Evolutionary conservation across 1,140 invertebrate species (phyloP), one percentile per base, ranked within the genome.

Genomic region (Drosophila pruinosa): DNA sequence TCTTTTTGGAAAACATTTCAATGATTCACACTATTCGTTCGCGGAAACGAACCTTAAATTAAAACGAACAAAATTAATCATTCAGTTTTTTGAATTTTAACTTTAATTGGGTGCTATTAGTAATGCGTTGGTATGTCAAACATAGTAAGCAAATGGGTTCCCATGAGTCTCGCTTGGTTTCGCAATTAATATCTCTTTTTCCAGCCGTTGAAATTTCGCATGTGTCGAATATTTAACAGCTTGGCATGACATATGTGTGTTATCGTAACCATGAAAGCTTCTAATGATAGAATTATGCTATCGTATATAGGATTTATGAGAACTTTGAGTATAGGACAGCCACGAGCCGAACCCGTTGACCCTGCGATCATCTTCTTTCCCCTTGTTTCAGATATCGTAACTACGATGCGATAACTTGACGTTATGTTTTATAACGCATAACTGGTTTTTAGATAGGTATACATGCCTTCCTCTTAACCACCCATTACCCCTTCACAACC

Each of bases 361-460:
- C 47, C 59, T 56, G 38, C 28, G 10, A 12, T 34, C 50, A 3
- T 70, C 67, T 39, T 54, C 31, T 64, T 39, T 47, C 17, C 15
- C 34, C 12, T 24, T 34, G 45, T 19, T 43, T 59, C 34, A 21
- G 12, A 50, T 43, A 58, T 48, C 63, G 43, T 58, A 50, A 50
- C 45, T 67, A 21, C 17, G 54, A 53, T 59, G 69, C 62, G 53
- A 43, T 63, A 45, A 63, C 38, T 62, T 48, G 28, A 12, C 50
- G 45, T 53, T 72, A 58, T 68, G 70, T 50, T 50, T 58, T 58
- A 68, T 72, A 62, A 53, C 31, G 17, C 52, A 56, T 56, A 81
- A 82, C 78, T 67, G 78, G 78, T 81, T 81, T 56, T 59, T 52
- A 34, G 3, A 34, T 12, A 34, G n/a, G 12, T 34, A 34, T 34